These are phyloP conservation scores for Prunella strophiata DNA, from an alignment of 2,797 vertebrate genomes.

Conservation along the genomic window DNA sequence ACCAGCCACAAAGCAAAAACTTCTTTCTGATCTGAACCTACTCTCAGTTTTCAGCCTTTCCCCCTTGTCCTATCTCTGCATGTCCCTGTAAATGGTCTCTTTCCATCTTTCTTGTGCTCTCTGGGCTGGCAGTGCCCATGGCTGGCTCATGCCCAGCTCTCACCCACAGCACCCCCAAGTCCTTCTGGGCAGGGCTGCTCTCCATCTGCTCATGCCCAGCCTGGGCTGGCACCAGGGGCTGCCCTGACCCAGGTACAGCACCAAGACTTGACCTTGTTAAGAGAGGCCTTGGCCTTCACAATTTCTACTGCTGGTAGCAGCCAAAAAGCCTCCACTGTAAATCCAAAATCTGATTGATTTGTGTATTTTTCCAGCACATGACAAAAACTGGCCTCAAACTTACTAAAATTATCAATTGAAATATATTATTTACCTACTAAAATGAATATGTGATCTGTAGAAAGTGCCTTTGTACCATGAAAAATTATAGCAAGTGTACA, in stretches of 20 bases:
- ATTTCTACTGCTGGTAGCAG: not conserved
- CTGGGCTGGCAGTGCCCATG: not conserved
- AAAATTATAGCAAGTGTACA: not conserved
- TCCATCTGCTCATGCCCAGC: accelerated
- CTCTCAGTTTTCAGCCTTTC: not conserved
- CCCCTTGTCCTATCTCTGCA: too few relatives aligned
- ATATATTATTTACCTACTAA: not conserved
- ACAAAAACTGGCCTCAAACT: not conserved
- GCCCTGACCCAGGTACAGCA: accelerated
- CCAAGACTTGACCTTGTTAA: accelerated
- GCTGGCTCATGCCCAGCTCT: not conserved
- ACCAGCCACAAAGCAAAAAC: not conserved
- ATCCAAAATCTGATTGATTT: not conserved
- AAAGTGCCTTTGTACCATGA: not conserved
- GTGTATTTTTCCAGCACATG: not conserved
- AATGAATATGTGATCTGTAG: not conserved
- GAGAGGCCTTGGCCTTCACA: not conserved
- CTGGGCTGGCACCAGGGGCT: not conserved
- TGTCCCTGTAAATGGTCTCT: not conserved
- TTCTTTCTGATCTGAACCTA: not conserved
- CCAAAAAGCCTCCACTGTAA: not conserved
- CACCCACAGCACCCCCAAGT: not conserved
- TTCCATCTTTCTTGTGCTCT: not conserved
- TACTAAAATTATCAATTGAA: not conserved
- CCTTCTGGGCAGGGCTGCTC: not conserved